Conservation (phyloP, 2,797 vertebrate genomes). For the Malacoctenus gilli region DNA sequence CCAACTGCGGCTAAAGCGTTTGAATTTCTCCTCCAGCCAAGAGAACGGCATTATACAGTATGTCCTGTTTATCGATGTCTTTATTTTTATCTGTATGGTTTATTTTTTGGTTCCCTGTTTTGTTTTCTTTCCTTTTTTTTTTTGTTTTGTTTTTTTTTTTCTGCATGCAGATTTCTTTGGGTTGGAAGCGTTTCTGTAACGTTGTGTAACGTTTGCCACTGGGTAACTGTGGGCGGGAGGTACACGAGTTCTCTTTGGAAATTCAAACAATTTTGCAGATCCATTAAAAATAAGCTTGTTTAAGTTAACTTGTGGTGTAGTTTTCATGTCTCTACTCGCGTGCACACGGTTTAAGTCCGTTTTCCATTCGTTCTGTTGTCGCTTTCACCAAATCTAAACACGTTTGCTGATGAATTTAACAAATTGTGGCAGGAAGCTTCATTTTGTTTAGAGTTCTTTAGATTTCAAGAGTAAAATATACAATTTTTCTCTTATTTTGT, state of each 20-base stretch:
- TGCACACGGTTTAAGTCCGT: constrained; percentile 13
- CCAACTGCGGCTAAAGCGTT: constrained; percentile 71
- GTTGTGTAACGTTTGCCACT: constrained; percentile 80
- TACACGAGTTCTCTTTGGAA: constrained; percentile 83
- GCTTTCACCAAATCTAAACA: too few species aligned
- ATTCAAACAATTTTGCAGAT: constrained; percentile 87
- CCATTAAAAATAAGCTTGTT: constrained; percentile 88
- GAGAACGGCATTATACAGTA: constrained; percentile 77
- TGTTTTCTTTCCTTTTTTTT: constrained; percentile 20
- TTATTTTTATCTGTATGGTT: constrained; percentile 76
- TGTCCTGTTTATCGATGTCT: constrained; percentile 74
- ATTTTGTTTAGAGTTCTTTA: too few species aligned
- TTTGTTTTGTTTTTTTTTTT: constrained; percentile 49
- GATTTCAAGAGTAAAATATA: too few species aligned
- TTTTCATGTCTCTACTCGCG: constrained; percentile 60
- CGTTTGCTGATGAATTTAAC: too few species aligned
- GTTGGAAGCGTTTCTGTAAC: constrained; percentile 79
- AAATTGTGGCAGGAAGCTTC: too few species aligned
- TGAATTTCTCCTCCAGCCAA: constrained; percentile 81
- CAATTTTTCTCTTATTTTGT: too few species aligned
- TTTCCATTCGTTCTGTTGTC: too few species aligned
- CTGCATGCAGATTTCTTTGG: constrained; percentile 84
- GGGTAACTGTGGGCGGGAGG: constrained; percentile 77
- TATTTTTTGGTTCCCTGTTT: constrained; percentile 54
- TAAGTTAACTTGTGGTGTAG: constrained; percentile 78